Evolutionary conservation across 37 sponge, comb jelly and placozoan species (phyloP).

Genomic region (Dysidea cf. avara): DNA sequence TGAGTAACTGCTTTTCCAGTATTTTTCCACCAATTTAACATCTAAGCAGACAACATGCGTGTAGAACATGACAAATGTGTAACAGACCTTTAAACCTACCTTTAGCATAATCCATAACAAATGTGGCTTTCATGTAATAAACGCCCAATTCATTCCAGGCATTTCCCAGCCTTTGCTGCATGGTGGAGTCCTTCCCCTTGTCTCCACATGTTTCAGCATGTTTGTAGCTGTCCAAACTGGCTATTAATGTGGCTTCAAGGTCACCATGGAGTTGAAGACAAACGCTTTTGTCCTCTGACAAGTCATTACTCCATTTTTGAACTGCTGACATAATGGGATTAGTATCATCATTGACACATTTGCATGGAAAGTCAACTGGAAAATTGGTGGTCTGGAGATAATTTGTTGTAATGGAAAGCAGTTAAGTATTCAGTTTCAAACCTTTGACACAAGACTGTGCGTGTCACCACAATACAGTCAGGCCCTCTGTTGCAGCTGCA

Average conservation of each 20-base stretch:
- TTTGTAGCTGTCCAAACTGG: slow-evolving; percentile 50
- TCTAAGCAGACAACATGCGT: not conserved
- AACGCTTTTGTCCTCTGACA: not conserved
- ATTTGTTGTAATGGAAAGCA: no score
- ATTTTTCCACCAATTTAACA: slow-evolving; percentile 20
- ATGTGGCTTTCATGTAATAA: slow-evolving; percentile 44
- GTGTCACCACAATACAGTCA: slow-evolving; percentile 49
- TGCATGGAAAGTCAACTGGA: no score
- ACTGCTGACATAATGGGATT: no score
- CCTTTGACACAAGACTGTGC: slow-evolving; percentile 45
- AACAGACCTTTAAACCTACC: slow-evolving; percentile 15
- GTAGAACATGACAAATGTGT: not conserved
- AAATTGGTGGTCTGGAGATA: no score
- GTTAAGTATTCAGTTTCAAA: not conserved
- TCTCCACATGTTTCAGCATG: slow-evolving; percentile 10
- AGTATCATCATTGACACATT: no score
- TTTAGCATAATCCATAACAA: slow-evolving; percentile 14
- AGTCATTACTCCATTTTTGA: no score
- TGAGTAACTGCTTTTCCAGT: slow-evolving; percentile 35
- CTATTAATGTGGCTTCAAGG: slow-evolving; percentile 19
- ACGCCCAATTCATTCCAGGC: slow-evolving; percentile 60
- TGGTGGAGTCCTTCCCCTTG: not conserved
- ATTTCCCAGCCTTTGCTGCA: slow-evolving; percentile 33
- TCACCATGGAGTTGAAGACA: slow-evolving; percentile 37
- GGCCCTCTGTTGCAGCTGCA: not conserved